Evolutionary conservation across 64 coral and sea anemone genomes (phyloP), one percentile per base, ranked within the genome.

Genomic region (Porites australiensis): DNA sequence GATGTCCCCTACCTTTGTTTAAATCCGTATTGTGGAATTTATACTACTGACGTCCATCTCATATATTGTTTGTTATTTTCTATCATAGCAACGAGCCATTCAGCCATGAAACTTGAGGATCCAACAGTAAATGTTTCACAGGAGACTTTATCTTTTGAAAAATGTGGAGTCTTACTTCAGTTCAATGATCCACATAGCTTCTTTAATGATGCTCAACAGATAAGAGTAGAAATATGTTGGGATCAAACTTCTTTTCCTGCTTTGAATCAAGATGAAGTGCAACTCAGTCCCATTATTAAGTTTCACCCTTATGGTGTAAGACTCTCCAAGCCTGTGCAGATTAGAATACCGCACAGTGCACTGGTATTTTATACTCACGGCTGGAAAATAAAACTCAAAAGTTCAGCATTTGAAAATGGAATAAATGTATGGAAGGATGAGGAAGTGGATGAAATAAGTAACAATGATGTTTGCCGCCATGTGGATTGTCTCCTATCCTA

Each of bases 331-430:
- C 58, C 74, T 7, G 44, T 77, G 2, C 37, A 23, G 43, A 22
- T 87, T 22, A 74, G 64, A 19, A 86, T 93, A 50, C 82, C 82
- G 9, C 91, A 92, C 45, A 92, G 70, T 92, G 90, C 90, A 8
- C 62, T 75, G 13, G 58, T 89, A 2, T 62, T 46, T 66, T 64
- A 19, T 13, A 46, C 44, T 18, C 27, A 89, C 64, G 88, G 61
- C 8, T 67, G 88, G 72, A 43, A 58, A 16, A 37, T 90, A 18
- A 50, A 58, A 55, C 74, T 70, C 6, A 90, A 79, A 79, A 70
- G 72, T 46, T 84, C 45, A 18, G 0, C n/a, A 11, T 18, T 51
- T 21, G 13, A 69, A 9, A 64, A 74, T n/a, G 67, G 46, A 48
- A 20, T 18, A 44, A 44, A 53, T 48, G 49, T 68, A 46, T 67